A percentile compares a stretch with the other conserved stretches of the same genome.
These are phyloP conservation scores for Podotricha telesiphe DNA, from an alignment of 2,888 invertebrate species.

Conservation along the genomic window DNA sequence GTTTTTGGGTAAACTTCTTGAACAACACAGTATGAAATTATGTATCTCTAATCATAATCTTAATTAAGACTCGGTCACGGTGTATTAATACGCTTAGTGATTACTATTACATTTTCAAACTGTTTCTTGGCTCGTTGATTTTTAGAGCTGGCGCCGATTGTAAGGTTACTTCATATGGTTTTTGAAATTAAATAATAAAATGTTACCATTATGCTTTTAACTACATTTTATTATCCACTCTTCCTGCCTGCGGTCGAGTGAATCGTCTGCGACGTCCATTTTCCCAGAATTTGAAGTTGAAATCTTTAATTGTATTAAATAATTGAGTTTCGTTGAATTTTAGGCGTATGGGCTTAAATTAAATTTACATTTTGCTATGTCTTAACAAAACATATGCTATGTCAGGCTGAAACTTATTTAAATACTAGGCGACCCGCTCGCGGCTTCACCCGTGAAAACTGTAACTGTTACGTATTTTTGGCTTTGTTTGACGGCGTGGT, in stretches of 20 bases:
- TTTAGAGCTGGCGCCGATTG: conserved; percentile 55
- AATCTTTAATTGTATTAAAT: background rate
- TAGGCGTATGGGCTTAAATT: background rate
- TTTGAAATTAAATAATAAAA: conserved; percentile 37
- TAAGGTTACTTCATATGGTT: conserved; percentile 37
- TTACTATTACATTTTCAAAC: conserved; percentile 55
- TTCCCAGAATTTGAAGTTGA: conserved; percentile 9
- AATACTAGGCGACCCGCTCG: too few species aligned
- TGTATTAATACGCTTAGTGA: conserved; percentile 69
- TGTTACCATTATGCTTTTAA: conserved; percentile 27
- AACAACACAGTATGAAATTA: conserved; percentile 37
- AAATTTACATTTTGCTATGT: too few species aligned
- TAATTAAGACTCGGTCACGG: conserved; percentile 69
- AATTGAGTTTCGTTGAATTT: background rate
- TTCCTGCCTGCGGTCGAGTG: conserved; percentile 27
- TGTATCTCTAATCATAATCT: conserved; percentile 62
- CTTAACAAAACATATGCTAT: too few species aligned
- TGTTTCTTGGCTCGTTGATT: conserved; percentile 69
- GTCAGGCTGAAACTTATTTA: too few species aligned
- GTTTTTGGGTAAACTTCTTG: conserved; percentile 21
- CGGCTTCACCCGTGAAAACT: too few species aligned
- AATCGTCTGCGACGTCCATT: background rate
- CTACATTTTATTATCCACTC: conserved; percentile 27
- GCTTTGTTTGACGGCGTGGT: too few species aligned
- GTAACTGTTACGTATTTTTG: too few species aligned